A percentile compares a stretch with the other conserved stretches of the same genome.
Evolutionary conservation across 2,888 invertebrate species (phyloP).

Genomic region (Drosophila rubida): DNA sequence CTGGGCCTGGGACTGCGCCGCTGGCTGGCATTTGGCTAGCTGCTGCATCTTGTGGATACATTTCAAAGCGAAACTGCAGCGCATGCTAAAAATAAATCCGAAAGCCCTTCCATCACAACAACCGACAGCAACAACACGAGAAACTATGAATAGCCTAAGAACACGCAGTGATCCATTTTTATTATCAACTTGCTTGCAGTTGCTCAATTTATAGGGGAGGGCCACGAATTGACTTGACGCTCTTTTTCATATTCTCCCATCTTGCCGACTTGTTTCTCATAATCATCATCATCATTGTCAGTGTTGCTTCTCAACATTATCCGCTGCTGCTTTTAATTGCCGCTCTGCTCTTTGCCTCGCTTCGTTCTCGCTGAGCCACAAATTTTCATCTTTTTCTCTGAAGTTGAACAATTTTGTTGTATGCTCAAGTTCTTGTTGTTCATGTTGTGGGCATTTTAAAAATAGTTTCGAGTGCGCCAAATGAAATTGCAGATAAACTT

Average conservation of each 20-base stretch:
- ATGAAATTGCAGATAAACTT: conserved; percentile 48
- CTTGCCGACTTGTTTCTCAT: conserved; percentile 7
- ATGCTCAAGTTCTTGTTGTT: conserved; percentile 23
- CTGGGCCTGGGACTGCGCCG: conserved; percentile 20
- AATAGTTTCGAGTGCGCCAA: conserved; percentile 46
- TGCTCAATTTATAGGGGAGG: conserved; percentile 52
- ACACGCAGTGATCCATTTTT: conserved; percentile 58
- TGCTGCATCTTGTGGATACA: conserved; percentile 65
- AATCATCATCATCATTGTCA: too few species aligned
- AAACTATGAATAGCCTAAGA: conserved; percentile 12
- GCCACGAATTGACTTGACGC: conserved; percentile 15
- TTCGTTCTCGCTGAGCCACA: conserved; percentile 16
- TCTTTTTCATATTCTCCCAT: conserved; percentile 3
- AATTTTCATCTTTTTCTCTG: conserved; percentile 5
- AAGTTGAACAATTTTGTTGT: conserved; percentile 14
- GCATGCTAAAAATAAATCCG: conserved; percentile 62
- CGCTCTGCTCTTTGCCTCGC: conserved; percentile 33
- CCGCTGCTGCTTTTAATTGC: conserved; percentile 46
- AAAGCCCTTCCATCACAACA: conserved; percentile 77
- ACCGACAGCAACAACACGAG: conserved; percentile 37
- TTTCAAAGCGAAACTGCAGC: conserved; percentile 70
- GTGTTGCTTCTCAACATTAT: conserved; percentile 34
- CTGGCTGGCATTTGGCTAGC: conserved; percentile 40
- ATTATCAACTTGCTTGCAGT: conserved; percentile 49
- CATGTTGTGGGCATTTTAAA: conserved; percentile 32